Conservation (phyloP, 1,140 invertebrate genomes). For the Steinernema khuongi region DNA sequence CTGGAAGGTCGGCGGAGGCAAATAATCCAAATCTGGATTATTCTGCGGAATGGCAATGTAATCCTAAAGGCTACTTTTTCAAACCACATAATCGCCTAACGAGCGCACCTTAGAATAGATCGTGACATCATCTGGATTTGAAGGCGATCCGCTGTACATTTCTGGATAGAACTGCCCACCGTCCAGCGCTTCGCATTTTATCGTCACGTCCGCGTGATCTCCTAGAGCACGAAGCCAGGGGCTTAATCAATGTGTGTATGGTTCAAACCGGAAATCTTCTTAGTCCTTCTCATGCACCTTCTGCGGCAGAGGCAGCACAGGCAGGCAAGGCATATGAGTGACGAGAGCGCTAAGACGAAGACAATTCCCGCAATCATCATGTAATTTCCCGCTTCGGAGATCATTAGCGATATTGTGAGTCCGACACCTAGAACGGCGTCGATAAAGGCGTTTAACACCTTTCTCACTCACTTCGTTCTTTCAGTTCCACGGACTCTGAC, state of each 20-base stretch:
- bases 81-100: not conserved
- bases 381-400: constrained; percentile 21
- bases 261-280: not conserved
- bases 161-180: constrained; percentile 42
- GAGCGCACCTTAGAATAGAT: constrained; percentile 5
- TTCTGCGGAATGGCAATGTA: constrained; percentile 52
- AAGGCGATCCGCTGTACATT: constrained; percentile 34
- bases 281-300: constrained; percentile 12
- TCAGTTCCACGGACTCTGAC: constrained; percentile 29
- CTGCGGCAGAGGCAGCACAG: constrained; percentile 19
- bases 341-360: constrained; percentile 19
- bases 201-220: constrained; percentile 43
- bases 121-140: not conserved
- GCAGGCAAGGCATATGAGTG: constrained; percentile 24
- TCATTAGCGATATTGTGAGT: constrained; percentile 5
- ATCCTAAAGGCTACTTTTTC: constrained; percentile 31
- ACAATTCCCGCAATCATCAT: constrained; percentile 25
- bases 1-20: constrained; percentile 29
- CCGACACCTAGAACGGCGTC: constrained; percentile 21
- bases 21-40: constrained; percentile 49
- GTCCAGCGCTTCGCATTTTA: constrained; percentile 45
- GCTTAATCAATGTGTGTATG: not conserved
- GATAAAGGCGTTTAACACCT: constrained; percentile 10
- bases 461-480: constrained; percentile 24
- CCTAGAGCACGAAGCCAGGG: constrained; percentile 37